Evolutionary conservation across 2,113 vertebrate genomes (phyloP), one percentile per base, ranked within the genome.

Genomic region (Myiagra hebetior): DNA sequence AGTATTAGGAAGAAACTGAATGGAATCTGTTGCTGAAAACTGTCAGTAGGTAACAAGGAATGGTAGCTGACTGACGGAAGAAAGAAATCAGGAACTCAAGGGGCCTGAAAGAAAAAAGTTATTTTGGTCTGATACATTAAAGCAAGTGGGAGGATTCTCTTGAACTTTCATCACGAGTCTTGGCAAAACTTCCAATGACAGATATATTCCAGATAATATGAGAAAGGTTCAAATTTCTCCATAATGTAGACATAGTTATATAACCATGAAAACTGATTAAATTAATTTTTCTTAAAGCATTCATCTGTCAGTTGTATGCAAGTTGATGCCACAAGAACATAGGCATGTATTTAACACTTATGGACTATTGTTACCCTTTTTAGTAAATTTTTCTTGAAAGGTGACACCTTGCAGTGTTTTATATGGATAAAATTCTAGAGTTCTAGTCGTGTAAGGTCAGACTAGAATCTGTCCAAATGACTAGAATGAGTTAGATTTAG

Each of bases 201-300:
- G 91, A 95, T 92, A 60, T 65, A 69, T 92, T 96, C 92, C 95
- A 97, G 94, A 88, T 56, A 80, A 90, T 39, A 70, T 70, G 95
- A 84, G 59, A 92, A 85, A 96, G 31, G 55, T 72, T 92, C 76
- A 91, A 81, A 97, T 95, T 95, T 92, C 62, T 6, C 64, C 33
- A 65, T 88, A 85, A 89, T 86, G 39, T 74, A 94, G 70, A 59
- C 16, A 33, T 26, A 80, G 75, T n/a, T 81, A 49, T 74, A 52
- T 37, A 84, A 47, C 17, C 26, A 67, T 42, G 65, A 85, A 84
- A 87, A 91, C 72, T 44, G 1, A 28, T 52, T 79, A 26, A 19
- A 6, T 68, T 46, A 42, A 24, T 80, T 83, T 76, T 70, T 88
- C 52, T 63, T 80, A 68, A 89, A 83, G 18, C 9, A 69, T 94